These are phyloP conservation scores for Macaria liturata DNA, from an alignment of 2,888 invertebrate genomes.

Conservation along the genomic window DNA sequence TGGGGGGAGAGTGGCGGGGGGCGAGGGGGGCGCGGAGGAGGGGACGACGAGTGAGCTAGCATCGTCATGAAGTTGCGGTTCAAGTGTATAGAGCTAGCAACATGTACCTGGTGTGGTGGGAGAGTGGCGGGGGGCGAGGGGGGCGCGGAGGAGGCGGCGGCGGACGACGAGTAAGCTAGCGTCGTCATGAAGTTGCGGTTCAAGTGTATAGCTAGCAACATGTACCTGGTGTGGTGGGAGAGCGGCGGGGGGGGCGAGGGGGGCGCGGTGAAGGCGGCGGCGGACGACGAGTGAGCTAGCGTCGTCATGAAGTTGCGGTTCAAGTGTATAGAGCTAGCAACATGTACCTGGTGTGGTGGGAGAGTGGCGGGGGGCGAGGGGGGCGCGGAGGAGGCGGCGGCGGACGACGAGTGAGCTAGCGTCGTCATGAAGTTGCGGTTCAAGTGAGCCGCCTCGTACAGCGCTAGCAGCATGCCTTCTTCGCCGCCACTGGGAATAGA, in stretches of 20 bases:
- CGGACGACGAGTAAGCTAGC: no score
- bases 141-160: conserved; percentile 84
- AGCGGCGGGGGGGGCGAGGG: conserved; percentile 93
- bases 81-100: conserved; percentile 96
- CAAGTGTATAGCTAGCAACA: conserved; percentile 88
- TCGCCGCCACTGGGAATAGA: conserved; percentile 67
- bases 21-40: conserved; percentile 92
- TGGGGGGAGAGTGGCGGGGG: no score
- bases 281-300: no score
- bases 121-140: conserved; percentile 93
- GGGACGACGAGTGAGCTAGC: conserved; percentile 94
- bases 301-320: no score
- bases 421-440: conserved; percentile 99
- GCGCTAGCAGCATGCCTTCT: conserved; percentile 92
- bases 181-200: no score
- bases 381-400: conserved; percentile 88
- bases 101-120: conserved; percentile 83
- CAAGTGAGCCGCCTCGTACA: conserved; percentile 97
- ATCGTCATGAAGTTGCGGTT: conserved; percentile 99
- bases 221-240: conserved; percentile 82
- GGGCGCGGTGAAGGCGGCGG: conserved; percentile 77
- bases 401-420: conserved; percentile 94
- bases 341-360: conserved; percentile 61
- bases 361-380: conserved; percentile 93
- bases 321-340: no score